Percentiles rank a stretch among this genome's conserved stretches.
These are phyloP conservation scores for Crenuchus spilurus DNA, from an alignment of 2,797 vertebrate genomes.

Conservation along the genomic window DNA sequence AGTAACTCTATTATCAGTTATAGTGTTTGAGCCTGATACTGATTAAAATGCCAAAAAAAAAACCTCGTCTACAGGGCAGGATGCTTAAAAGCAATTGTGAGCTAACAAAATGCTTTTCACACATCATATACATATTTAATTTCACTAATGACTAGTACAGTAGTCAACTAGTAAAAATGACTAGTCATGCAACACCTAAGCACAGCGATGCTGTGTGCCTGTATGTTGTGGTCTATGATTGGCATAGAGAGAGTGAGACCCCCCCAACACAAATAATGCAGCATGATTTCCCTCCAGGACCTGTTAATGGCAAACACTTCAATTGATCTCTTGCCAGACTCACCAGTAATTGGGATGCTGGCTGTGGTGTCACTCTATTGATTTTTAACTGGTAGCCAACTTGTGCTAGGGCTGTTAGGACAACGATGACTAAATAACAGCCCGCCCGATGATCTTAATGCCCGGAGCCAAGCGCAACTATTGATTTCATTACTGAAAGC, in stretches of 20 bases:
- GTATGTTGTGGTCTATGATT: conserved; percentile 29
- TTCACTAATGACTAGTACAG: too few species aligned
- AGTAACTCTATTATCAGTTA: too few species aligned
- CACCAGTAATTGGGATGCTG: conserved; percentile 76
- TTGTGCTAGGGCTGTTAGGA: conserved; percentile 69
- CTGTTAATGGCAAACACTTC: conserved; percentile 69
- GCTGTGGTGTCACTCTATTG: conserved; percentile 71
- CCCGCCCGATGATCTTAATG: conserved; percentile 74
- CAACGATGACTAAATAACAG: conserved; percentile 79
- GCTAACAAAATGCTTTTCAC: too few species aligned
- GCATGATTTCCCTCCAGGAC: conserved; percentile 73
- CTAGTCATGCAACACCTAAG: too few species aligned
- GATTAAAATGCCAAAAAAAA: too few species aligned
- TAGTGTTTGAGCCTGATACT: too few species aligned
- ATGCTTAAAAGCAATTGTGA: too few species aligned
- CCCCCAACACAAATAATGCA: conserved; percentile 61
- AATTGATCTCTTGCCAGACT: conserved; percentile 73
- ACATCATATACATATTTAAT: too few species aligned
- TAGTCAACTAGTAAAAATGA: too few species aligned
- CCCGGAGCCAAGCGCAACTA: conserved; percentile 74
- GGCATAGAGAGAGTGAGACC: conserved; percentile 28
- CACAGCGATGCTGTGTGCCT: conserved; percentile 11
- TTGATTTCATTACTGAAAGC: conserved; percentile 80
- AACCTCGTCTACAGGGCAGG: too few species aligned
- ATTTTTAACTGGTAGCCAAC: conserved; percentile 74